phyloP scores from a whole-genome alignment of 2,888 invertebrate genomes.

The Trilocha varians region DNA sequence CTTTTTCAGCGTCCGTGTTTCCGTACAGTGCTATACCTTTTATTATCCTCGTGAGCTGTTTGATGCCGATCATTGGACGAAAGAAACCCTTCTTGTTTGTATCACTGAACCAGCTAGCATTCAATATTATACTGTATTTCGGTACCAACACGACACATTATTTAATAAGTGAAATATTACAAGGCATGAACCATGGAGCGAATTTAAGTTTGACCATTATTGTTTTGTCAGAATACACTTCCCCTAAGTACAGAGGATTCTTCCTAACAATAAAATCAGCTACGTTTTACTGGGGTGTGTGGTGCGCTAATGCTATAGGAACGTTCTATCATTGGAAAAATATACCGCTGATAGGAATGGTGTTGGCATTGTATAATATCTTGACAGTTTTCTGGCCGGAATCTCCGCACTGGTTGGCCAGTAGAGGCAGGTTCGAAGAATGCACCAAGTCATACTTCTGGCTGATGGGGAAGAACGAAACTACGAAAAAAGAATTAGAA shows the following conservation, averaged over 20 bases:
- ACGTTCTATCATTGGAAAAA: too few relatives aligned
- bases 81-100: slow-evolving; percentile 7
- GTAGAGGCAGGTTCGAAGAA: too few relatives aligned
- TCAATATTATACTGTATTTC: slow-evolving; percentile 23
- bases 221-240: slow-evolving; percentile 23
- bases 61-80: slow-evolving; percentile 12
- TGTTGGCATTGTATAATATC: slow-evolving; percentile 19
- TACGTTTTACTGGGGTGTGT: slow-evolving; percentile 24
- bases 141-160: slow-evolving; percentile 21
- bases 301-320: too few relatives aligned
- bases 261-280: slow-evolving; percentile 28
- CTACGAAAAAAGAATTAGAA: slow-evolving; percentile 26
- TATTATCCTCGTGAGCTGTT: slow-evolving; percentile 12
- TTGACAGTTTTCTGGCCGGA: slow-evolving; percentile 25
- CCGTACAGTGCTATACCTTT: too few relatives aligned
- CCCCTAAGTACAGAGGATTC: slow-evolving; percentile 24
- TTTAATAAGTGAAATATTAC: too few relatives aligned
- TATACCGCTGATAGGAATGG: slow-evolving; percentile 19
- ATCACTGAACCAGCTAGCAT: slow-evolving; percentile 12
- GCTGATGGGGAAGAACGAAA: slow-evolving; percentile 12
- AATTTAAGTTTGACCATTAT: slow-evolving; percentile 20
- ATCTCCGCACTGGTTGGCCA: too few relatives aligned
- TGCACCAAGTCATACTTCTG: too few relatives aligned
- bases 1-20: slow-evolving; percentile 16
- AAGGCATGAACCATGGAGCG: slow-evolving; percentile 22